phyloP scores from a whole-genome alignment of 2,888 invertebrate genomes.

The Acrobasis consociella region DNA sequence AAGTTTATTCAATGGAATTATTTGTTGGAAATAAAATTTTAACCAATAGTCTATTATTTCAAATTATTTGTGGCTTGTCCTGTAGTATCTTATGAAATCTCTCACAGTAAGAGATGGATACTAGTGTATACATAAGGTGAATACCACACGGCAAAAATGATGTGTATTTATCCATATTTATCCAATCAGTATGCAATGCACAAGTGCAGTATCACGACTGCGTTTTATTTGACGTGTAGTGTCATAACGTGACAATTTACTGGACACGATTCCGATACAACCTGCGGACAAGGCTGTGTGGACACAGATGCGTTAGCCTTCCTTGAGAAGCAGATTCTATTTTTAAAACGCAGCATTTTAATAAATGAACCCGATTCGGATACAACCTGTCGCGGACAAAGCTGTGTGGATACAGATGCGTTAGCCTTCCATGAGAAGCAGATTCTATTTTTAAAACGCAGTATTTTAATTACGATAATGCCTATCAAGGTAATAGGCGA shows the following conservation, averaged over 20 bases:
- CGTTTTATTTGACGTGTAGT: conserved; percentile 42
- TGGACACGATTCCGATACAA: conserved; percentile 42
- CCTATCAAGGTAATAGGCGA: too few species aligned
- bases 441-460: not conserved
- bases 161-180: not conserved
- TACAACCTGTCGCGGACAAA: conserved; percentile 24
- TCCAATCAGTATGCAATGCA: conserved; percentile 45
- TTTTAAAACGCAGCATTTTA: not conserved
- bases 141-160: too few species aligned
- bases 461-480: not conserved
- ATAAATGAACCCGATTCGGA: conserved; percentile 41
- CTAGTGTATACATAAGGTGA: too few species aligned
- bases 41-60: too few species aligned
- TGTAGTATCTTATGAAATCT: too few species aligned
- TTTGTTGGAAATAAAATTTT: too few species aligned
- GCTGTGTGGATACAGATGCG: not conserved
- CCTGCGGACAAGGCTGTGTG: not conserved
- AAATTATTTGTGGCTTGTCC: too few species aligned
- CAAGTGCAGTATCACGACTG: conserved; percentile 38
- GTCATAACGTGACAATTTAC: conserved; percentile 47
- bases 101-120: too few species aligned
- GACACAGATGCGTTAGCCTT: not conserved
- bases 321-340: not conserved
- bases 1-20: too few species aligned
- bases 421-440: not conserved